These are phyloP conservation scores for Tethea ocularis DNA, from an alignment of 2,888 invertebrate genomes.

Conservation along the genomic window DNA sequence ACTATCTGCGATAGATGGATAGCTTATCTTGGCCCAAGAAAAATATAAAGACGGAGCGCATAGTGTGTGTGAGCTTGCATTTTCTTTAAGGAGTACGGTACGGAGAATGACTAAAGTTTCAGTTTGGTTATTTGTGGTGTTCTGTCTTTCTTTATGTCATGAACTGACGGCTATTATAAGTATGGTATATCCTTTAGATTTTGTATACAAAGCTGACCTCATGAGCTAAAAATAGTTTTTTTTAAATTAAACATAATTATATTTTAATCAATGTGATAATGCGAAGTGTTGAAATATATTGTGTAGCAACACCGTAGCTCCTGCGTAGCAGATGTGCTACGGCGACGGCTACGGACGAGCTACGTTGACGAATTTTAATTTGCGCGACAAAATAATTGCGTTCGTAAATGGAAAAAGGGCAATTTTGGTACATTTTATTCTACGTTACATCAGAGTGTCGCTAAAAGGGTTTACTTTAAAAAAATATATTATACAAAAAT, in stretches of 20 bases:
- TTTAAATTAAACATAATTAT: not conserved
- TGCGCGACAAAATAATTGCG: constrained; percentile 12
- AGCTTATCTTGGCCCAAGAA: too few species aligned
- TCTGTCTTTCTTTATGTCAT: too few species aligned
- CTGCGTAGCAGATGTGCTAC: constrained; percentile 41
- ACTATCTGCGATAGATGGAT: too few species aligned
- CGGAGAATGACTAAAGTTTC: too few species aligned
- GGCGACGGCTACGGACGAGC: constrained; percentile 29
- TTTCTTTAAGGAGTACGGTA: too few species aligned
- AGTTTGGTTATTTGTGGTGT: too few species aligned
- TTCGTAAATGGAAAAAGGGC: constrained; percentile 19
- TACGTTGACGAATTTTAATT: constrained; percentile 24
- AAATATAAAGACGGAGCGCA: too few species aligned
- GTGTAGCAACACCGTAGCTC: constrained; percentile 29
- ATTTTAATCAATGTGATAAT: not conserved
- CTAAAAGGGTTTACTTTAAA: not conserved
- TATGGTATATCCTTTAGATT: too few species aligned
- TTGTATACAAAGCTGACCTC: too few species aligned
- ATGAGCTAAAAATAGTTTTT: not conserved
- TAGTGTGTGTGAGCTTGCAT: too few species aligned
- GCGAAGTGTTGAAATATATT: constrained; percentile 12
- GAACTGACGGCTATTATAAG: too few species aligned
- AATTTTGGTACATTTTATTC: constrained; percentile 12
- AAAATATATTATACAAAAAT: not conserved
- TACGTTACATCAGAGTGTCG: not conserved